A percentile compares a stretch with the other conserved stretches of the same genome.
These are phyloP conservation scores for Grus americana DNA, from an alignment of 2,113 vertebrate genomes.

Conservation along the genomic window DNA sequence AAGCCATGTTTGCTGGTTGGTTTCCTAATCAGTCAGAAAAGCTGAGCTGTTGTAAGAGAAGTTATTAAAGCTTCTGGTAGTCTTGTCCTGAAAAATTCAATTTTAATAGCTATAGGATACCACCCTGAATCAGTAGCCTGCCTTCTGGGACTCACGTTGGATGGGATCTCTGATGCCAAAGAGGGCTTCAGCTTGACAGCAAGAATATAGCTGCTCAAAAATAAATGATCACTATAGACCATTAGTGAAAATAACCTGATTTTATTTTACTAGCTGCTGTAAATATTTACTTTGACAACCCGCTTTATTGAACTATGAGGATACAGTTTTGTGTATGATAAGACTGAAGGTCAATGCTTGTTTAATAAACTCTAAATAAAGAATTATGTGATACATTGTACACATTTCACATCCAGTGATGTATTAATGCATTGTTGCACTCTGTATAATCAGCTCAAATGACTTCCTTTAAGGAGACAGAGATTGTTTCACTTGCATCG, in stretches of 20 bases:
- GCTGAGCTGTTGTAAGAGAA: not conserved
- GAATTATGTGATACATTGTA: constrained; percentile 47
- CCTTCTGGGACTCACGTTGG: not conserved
- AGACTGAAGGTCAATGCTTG: constrained; percentile 46
- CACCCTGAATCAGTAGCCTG: not conserved
- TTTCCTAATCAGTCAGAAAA: not conserved
- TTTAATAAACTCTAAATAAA: constrained; percentile 67
- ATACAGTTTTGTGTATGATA: constrained; percentile 38
- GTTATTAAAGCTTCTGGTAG: not conserved
- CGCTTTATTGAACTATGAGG: constrained; percentile 5
- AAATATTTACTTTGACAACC: constrained; percentile 64
- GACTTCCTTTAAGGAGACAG: not conserved
- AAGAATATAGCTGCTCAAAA: not conserved
- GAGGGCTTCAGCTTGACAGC: not conserved
- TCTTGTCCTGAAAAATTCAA: not conserved
- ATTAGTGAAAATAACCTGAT: constrained; percentile 57
- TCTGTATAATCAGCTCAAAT: constrained; percentile 39
- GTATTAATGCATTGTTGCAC: constrained; percentile 5
- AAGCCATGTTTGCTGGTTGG: rapidly evolving
- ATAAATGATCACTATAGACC: constrained; percentile 32
- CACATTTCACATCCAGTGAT: constrained; percentile 37
- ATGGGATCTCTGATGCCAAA: not conserved
- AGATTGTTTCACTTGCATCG: not conserved
- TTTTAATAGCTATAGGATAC: not conserved
- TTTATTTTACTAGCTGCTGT: constrained; percentile 44